Percentiles rank a stretch among this genome's conserved stretches.
phyloP scores from a whole-genome alignment of 1,140 invertebrate species.

The Cardiocondyla obscurior region DNA sequence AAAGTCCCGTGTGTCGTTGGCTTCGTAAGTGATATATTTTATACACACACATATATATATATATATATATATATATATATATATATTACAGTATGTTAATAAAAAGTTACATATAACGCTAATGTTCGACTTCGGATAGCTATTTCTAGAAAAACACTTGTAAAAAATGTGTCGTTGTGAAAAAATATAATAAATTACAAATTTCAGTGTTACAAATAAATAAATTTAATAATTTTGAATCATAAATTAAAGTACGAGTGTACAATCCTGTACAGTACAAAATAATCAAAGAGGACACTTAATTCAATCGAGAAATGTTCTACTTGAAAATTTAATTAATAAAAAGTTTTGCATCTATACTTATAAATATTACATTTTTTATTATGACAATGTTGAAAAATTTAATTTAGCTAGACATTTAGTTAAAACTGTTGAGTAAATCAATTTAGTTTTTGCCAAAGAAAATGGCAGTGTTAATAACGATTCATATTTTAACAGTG shows the following conservation, averaged over 20 bases:
- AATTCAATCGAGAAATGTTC: not conserved
- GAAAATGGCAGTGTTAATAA: constrained; percentile 35
- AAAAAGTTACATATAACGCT: not conserved
- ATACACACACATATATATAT: not conserved
- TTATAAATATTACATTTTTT: not conserved
- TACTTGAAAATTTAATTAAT: constrained; percentile 7
- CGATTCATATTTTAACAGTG: constrained; percentile 4
- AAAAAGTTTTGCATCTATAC: not conserved
- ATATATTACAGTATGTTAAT: not conserved
- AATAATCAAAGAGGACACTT: not conserved
- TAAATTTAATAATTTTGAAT: no score
- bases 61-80: not conserved
- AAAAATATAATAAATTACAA: not conserved
- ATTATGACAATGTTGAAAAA: not conserved
- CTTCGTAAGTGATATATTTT: not conserved
- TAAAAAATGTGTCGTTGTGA: not conserved
- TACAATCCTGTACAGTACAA: not conserved
- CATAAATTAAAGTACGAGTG: not conserved
- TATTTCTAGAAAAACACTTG: not conserved
- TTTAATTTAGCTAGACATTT: not conserved
- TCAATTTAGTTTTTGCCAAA: constrained; percentile 23
- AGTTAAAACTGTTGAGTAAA: not conserved
- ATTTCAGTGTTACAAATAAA: no score
- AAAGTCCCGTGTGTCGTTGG: constrained; percentile 64
- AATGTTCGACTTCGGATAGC: not conserved